These are phyloP conservation scores for Poeciliopsis paucimaculata DNA, from an alignment of 2,797 vertebrate species.

Conservation along the genomic window DNA sequence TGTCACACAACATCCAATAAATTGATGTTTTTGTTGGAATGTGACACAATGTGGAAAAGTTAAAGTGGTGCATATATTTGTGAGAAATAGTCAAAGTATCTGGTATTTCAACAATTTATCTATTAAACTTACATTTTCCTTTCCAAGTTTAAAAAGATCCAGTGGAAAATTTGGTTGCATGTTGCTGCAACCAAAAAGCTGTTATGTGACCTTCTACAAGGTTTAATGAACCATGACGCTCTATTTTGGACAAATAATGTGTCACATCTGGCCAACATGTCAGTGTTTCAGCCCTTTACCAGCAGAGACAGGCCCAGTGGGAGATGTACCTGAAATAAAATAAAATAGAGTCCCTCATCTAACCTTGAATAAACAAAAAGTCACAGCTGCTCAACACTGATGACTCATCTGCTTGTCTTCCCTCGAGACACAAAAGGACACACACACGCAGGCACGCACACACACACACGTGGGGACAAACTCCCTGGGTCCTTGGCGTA, in stretches of 20 bases:
- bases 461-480: constrained; percentile 7
- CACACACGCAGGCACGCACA: background rate
- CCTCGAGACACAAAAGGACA: constrained; percentile 28
- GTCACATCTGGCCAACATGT: background rate
- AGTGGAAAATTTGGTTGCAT: background rate
- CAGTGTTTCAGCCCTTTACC: background rate
- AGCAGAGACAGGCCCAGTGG: background rate
- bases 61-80: background rate
- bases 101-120: background rate
- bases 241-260: background rate
- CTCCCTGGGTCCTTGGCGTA: background rate
- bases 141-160: background rate
- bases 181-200: background rate
- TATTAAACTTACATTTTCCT: background rate
- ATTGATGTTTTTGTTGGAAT: background rate
- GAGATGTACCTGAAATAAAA: background rate
- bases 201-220: background rate
- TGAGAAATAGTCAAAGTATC: background rate
- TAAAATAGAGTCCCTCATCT: constrained; percentile 1
- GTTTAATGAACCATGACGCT: background rate
- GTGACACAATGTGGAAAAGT: background rate
- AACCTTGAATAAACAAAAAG: constrained; percentile 13
- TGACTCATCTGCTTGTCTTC: constrained; percentile 60
- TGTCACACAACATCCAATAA: background rate
- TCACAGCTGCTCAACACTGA: constrained; percentile 33